Evolutionary conservation across 2,888 invertebrate species (phyloP).

Genomic region (Mystacides longicornis): DNA sequence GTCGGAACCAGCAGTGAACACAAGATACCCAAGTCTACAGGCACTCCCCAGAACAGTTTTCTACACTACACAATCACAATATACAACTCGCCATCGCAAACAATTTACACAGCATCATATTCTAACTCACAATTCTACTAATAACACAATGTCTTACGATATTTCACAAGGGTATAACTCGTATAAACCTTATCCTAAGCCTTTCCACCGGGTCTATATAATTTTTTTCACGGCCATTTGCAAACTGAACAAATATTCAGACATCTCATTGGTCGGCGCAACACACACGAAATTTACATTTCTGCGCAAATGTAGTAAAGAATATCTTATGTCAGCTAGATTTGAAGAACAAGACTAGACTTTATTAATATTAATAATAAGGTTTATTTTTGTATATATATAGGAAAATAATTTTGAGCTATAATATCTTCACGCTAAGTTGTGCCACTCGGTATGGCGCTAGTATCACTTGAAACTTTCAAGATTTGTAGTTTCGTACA

Average conservation of each 20-base stretch:
- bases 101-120: neutral
- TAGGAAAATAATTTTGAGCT: neutral
- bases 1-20: neutral
- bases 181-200: conserved; percentile 37
- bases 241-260: conserved; percentile 51
- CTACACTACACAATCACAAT: neutral
- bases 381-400: neutral
- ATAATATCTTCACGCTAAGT: neutral
- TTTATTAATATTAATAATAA: neutral
- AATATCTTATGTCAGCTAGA: neutral
- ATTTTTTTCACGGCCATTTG: conserved; percentile 51
- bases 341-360: neutral
- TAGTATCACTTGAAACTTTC: neutral
- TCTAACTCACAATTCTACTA: neutral
- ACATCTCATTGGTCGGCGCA: conserved; percentile 40
- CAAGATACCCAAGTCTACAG: neutral
- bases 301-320: neutral
- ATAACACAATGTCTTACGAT: neutral
- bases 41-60: neutral
- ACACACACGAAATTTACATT: neutral
- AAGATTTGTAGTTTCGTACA: neutral
- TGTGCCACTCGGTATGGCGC: neutral
- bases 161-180: neutral
- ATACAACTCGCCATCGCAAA: neutral
- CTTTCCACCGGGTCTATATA: conserved; percentile 39